phyloP scores from a whole-genome alignment of 2,797 vertebrate species.

The Zenarchopterus dispar region DNA sequence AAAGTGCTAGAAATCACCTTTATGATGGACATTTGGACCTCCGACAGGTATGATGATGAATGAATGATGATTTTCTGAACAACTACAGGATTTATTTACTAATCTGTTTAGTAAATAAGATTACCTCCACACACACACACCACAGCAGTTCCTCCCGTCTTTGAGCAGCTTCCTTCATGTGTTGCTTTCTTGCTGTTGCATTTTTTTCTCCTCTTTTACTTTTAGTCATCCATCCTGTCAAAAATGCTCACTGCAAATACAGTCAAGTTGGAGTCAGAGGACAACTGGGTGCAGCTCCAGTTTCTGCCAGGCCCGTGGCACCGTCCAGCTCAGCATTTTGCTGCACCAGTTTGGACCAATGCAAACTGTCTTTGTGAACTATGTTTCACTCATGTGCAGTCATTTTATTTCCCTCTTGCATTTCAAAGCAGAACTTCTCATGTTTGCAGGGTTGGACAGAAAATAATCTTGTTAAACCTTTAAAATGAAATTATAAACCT shows the following conservation, averaged over 20 bases:
- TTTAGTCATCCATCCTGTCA: not conserved
- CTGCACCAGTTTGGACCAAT: not conserved
- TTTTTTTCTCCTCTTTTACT: not conserved
- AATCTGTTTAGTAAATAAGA: no score
- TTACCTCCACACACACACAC: not conserved
- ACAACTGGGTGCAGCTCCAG: not conserved
- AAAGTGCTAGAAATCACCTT: no score
- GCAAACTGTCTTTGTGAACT: not conserved
- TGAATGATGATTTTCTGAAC: no score
- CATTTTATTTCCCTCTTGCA: not conserved
- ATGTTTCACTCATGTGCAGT: not conserved
- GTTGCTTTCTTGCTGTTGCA: not conserved
- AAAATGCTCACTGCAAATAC: not conserved
- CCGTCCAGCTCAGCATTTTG: not conserved
- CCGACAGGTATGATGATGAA: no score
- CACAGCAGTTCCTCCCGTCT: not conserved
- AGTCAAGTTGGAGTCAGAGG: no score
- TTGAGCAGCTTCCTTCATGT: not conserved
- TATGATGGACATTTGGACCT: no score
- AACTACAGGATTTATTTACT: no score
- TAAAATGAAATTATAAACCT: no score
- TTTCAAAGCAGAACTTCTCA: not conserved
- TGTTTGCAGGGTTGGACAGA: not conserved
- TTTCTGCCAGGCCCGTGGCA: not conserved
- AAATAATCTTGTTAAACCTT: no score